A percentile compares a stretch with the other conserved stretches of the same genome.
Conservation (phyloP, 2,113 vertebrate species). For the Archilochus colubris region DNA sequence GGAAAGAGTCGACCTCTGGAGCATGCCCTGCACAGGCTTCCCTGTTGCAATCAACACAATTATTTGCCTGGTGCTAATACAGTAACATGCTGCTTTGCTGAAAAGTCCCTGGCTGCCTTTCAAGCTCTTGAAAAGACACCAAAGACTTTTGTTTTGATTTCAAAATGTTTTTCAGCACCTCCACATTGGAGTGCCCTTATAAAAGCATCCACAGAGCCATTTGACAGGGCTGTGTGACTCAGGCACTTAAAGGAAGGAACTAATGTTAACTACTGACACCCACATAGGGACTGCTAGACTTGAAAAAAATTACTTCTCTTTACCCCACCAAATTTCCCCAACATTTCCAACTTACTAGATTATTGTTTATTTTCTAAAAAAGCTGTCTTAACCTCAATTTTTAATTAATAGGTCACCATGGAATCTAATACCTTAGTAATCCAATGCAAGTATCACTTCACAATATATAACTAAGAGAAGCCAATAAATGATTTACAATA, state of each 20-base stretch:
- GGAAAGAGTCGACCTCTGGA: not conserved
- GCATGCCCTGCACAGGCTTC: not conserved
- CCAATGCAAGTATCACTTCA: not conserved
- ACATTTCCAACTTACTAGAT: not conserved
- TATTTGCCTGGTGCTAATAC: slow-evolving; percentile 35
- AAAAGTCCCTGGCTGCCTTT: slow-evolving; percentile 56
- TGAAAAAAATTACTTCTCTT: not conserved
- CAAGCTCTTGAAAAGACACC: slow-evolving; percentile 54
- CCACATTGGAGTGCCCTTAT: not conserved
- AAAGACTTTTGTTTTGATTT: slow-evolving; percentile 52
- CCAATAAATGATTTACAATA: not conserved
- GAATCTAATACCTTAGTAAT: not conserved
- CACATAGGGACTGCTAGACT: not conserved
- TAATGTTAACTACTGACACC: slow-evolving; percentile 18
- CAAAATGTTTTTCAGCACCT: slow-evolving; percentile 58
- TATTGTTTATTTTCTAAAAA: slow-evolving; percentile 36
- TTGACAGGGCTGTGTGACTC: slow-evolving; percentile 18
- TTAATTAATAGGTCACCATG: slow-evolving; percentile 10
- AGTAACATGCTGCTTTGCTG: slow-evolving; percentile 16
- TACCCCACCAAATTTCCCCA: not conserved
- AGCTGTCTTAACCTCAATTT: not conserved
- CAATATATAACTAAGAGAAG: not conserved
- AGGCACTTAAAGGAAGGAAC: slow-evolving; percentile 29
- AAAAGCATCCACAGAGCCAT: not conserved
- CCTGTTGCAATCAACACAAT: not conserved